These are phyloP conservation scores for Masticophis lateralis DNA, from an alignment of 2,797 vertebrate species.

Conservation along the genomic window DNA sequence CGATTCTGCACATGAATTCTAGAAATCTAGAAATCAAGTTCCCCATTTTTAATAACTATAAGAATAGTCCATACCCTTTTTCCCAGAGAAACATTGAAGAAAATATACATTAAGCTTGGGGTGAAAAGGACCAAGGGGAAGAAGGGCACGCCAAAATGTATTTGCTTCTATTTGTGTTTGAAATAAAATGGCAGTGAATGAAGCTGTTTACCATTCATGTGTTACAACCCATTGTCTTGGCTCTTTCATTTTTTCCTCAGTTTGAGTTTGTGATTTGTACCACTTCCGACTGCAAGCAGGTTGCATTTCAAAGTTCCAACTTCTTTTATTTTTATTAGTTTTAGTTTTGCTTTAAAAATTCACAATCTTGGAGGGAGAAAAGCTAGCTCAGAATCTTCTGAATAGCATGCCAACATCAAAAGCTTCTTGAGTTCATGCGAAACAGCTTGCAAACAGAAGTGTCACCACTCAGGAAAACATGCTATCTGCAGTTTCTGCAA, in stretches of 20 bases:
- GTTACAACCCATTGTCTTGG: not conserved
- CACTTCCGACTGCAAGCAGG: not conserved
- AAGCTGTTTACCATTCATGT: not conserved
- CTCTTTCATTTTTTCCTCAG: not conserved
- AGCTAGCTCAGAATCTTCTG: not conserved
- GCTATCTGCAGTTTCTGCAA: not conserved
- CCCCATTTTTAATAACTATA: not conserved
- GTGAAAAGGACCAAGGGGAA: not conserved
- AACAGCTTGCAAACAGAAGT: not conserved
- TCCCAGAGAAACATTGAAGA: not conserved
- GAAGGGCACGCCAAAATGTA: not conserved
- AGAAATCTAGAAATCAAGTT: not conserved
- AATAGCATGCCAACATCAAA: not conserved
- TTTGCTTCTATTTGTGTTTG: not conserved
- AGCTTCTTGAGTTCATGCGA: not conserved
- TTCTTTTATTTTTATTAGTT: not conserved
- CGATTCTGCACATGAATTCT: constrained; percentile 23
- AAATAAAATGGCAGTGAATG: not conserved
- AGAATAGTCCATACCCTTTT: not conserved
- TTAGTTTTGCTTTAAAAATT: not conserved
- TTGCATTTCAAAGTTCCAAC: not conserved
- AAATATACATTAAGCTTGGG: not conserved
- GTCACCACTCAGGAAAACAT: not conserved
- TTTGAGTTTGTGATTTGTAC: not conserved
- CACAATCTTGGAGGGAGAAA: not conserved